A percentile compares a stretch with the other conserved stretches of the same genome.
phyloP scores from a whole-genome alignment of 2,888 invertebrate genomes.

The Heteromyza rotundicornis region DNA sequence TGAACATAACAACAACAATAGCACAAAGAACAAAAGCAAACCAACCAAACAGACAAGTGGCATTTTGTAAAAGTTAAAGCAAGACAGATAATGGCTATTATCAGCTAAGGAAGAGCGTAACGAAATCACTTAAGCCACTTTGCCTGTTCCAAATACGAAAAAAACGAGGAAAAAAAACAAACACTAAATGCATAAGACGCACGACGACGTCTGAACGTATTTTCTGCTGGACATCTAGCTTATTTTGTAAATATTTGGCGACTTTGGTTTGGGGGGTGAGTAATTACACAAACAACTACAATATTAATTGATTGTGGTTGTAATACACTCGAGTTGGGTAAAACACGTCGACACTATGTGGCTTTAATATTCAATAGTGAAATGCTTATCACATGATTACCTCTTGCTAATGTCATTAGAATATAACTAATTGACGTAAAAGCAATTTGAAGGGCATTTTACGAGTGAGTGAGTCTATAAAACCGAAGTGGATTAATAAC shows the following conservation, averaged over 20 bases:
- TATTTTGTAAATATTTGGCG: no score
- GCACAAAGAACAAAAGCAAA: neutral
- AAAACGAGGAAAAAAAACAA: no score
- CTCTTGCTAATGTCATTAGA: constrained; percentile 45
- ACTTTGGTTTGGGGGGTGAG: no score
- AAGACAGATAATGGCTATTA: constrained; percentile 43
- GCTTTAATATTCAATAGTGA: neutral
- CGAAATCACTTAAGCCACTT: constrained; percentile 53
- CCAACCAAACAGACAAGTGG: constrained; percentile 7
- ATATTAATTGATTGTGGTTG: neutral
- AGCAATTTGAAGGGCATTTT: constrained; percentile 47
- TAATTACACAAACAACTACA: neutral
- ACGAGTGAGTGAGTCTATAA: constrained; percentile 31
- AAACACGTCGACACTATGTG: neutral
- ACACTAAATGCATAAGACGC: no score
- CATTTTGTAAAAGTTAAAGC: neutral
- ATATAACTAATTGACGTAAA: constrained; percentile 1
- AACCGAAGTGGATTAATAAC: no score
- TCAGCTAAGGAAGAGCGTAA: constrained; percentile 52
- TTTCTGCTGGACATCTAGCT: no score
- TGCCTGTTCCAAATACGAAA: neutral
- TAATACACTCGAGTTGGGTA: neutral
- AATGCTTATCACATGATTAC: constrained; percentile 52
- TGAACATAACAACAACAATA: neutral
- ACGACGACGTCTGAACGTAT: no score